Conservation (phyloP, 2,888 invertebrate species). For the Elmis aenea region DNA sequence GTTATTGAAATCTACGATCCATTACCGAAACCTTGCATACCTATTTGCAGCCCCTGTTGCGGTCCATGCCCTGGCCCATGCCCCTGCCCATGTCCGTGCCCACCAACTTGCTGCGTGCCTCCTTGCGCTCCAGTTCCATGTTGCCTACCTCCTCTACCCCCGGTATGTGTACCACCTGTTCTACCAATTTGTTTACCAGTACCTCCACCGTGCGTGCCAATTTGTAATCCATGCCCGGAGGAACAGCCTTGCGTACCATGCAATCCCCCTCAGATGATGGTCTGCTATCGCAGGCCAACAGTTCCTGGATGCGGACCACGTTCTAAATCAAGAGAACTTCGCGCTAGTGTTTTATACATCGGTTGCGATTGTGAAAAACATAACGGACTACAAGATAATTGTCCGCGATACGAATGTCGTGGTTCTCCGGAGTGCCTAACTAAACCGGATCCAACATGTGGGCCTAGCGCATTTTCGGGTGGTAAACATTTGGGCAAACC, state of each 20-base stretch:
- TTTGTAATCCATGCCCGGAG: constrained; percentile 49
- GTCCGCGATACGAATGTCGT: constrained; percentile 52
- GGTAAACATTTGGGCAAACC: constrained; percentile 44
- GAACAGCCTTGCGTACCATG: constrained; percentile 55
- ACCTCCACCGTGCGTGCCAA: constrained; percentile 50
- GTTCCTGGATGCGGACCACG: constrained; percentile 38
- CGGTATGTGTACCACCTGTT: constrained; percentile 53
- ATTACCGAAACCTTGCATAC: constrained; percentile 54
- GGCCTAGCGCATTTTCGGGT: constrained; percentile 46
- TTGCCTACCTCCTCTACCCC: constrained; percentile 29
- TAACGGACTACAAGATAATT: constrained; percentile 57
- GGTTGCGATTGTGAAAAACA: constrained; percentile 57
- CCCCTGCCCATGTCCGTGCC: constrained; percentile 46
- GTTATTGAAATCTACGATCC: constrained; percentile 52
- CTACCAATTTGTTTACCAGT: constrained; percentile 44
- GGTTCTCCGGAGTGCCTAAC: constrained; percentile 52
- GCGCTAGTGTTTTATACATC: constrained; percentile 53
- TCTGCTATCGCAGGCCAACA: constrained; percentile 48
- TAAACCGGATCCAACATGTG: constrained; percentile 53
- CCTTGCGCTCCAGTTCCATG: constrained; percentile 35
- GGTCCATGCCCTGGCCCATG: constrained; percentile 40
- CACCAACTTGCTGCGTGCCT: constrained; percentile 42
- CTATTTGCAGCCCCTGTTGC: constrained; percentile 51
- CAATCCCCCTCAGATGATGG: constrained; percentile 55
- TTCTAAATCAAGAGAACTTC: constrained; percentile 50